A percentile compares a stretch with the other conserved stretches of the same genome.
phyloP scores from a whole-genome alignment of 2,113 vertebrate species.

The Austrofundulus limnaeus region DNA sequence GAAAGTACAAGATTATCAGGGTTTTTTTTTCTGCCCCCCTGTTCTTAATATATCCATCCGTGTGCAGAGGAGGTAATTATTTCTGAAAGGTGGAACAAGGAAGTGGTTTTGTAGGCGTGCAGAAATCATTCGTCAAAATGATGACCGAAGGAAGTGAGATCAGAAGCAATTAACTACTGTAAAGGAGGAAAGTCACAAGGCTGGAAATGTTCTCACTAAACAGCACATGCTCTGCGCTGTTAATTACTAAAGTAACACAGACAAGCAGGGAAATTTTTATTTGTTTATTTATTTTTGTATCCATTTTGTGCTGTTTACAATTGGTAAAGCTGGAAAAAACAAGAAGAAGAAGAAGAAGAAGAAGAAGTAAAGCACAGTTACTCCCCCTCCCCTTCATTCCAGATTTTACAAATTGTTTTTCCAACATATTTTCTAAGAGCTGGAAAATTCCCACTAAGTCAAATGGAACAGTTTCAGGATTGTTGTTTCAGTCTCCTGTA shows the following conservation, averaged over 20 bases:
- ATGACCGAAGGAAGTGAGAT: slow-evolving; percentile 65
- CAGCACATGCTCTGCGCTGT: slow-evolving; percentile 49
- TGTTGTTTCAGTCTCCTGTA: slow-evolving; percentile 38
- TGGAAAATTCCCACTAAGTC: slow-evolving; percentile 15
- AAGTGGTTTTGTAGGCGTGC: slow-evolving; percentile 61
- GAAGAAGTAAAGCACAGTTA: no score
- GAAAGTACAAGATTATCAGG: slow-evolving; percentile 46
- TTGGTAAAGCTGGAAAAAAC: neutral
- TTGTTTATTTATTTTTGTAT: slow-evolving; percentile 9
- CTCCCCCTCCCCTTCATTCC: neutral
- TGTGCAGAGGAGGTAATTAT: slow-evolving; percentile 57
- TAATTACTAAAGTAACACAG: slow-evolving; percentile 56
- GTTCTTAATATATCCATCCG: slow-evolving; percentile 66
- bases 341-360: neutral
- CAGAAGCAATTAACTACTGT: slow-evolving; percentile 62
- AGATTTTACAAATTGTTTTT: slow-evolving; percentile 6
- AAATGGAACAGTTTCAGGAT: slow-evolving; percentile 39
- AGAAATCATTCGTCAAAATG: slow-evolving; percentile 59
- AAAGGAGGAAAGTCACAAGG: slow-evolving; percentile 45
- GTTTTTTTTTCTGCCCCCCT: slow-evolving; percentile 44
- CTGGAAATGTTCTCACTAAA: slow-evolving; percentile 53
- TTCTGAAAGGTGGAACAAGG: slow-evolving; percentile 67
- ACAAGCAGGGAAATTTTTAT: slow-evolving; percentile 21
- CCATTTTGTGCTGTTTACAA: no score
- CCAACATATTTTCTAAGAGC: slow-evolving; percentile 11